Evolutionary conservation across 1,140 invertebrate species (phyloP).

Genomic region (Helicoverpa zea): DNA sequence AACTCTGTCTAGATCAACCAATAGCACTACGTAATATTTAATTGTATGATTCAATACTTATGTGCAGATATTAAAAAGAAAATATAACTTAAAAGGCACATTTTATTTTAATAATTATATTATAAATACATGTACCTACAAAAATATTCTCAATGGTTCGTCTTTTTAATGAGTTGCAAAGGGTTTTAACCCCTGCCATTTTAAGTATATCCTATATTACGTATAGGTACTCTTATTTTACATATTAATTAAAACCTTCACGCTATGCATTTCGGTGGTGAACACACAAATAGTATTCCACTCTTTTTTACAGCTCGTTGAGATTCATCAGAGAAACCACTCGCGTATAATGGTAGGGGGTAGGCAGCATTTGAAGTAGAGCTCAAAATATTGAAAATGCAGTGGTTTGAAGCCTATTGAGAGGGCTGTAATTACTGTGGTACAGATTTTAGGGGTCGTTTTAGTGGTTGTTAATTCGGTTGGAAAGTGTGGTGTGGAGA

Average conservation of each 20-base stretch:
- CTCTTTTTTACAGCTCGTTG: conserved; percentile 18
- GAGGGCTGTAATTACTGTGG: conserved; percentile 23
- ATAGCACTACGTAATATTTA: too few species aligned
- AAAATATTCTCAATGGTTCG: too few species aligned
- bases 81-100: too few species aligned
- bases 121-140: too few species aligned
- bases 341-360: conserved; percentile 18
- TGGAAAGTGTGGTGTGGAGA: neutral
- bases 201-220: too few species aligned
- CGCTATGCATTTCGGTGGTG: conserved; percentile 14
- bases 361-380: conserved; percentile 18
- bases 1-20: too few species aligned
- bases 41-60: too few species aligned
- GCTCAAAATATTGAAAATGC: conserved; percentile 6
- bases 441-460: neutral
- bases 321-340: conserved; percentile 6
- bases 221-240: neutral
- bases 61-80: too few species aligned
- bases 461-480: neutral
- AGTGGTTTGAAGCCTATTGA: conserved; percentile 11
- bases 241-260: conserved; percentile 38
- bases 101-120: too few species aligned
- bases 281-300: neutral
- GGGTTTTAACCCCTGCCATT: too few species aligned
- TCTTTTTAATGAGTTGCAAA: too few species aligned